phyloP scores from a whole-genome alignment of 2,113 vertebrate genomes.

The Channa argus region DNA sequence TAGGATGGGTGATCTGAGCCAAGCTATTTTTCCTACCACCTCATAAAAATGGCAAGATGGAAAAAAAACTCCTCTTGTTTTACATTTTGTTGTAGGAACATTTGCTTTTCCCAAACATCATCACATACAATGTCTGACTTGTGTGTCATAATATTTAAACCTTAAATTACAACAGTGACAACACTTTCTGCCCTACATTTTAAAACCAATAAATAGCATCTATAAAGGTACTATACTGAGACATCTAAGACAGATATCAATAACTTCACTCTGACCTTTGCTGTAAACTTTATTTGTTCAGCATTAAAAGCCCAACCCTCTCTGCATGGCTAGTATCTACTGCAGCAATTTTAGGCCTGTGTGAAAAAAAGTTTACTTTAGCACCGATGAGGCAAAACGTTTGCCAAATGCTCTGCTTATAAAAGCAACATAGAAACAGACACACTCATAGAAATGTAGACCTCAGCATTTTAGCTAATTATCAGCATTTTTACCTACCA shows the following conservation, averaged over 20 bases:
- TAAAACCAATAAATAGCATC: slow-evolving; percentile 34
- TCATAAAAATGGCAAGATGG: slow-evolving; percentile 38
- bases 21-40: slow-evolving; percentile 20
- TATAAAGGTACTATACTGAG: neutral
- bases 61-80: slow-evolving; percentile 9
- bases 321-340: slow-evolving; percentile 3
- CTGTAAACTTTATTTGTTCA: slow-evolving; percentile 8
- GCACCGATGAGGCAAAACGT: too few species aligned
- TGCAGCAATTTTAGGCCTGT: neutral
- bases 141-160: slow-evolving; percentile 50
- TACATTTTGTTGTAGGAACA: slow-evolving; percentile 15
- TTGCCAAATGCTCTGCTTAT: too few species aligned
- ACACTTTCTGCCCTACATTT: neutral
- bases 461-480: too few species aligned
- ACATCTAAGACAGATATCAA: slow-evolving; percentile 26
- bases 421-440: too few species aligned
- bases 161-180: neutral
- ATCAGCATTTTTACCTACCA: neutral
- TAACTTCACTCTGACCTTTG: slow-evolving; percentile 34
- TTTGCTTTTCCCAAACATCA: slow-evolving; percentile 9
- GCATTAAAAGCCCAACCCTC: neutral
- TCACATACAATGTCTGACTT: neutral
- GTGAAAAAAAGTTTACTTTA: neutral
- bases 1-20: neutral
- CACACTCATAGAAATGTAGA: too few species aligned